A percentile compares a stretch with the other conserved stretches of the same genome.
These are phyloP conservation scores for Lophotis ruficrista DNA, from an alignment of 2,113 vertebrate genomes.

Conservation along the genomic window DNA sequence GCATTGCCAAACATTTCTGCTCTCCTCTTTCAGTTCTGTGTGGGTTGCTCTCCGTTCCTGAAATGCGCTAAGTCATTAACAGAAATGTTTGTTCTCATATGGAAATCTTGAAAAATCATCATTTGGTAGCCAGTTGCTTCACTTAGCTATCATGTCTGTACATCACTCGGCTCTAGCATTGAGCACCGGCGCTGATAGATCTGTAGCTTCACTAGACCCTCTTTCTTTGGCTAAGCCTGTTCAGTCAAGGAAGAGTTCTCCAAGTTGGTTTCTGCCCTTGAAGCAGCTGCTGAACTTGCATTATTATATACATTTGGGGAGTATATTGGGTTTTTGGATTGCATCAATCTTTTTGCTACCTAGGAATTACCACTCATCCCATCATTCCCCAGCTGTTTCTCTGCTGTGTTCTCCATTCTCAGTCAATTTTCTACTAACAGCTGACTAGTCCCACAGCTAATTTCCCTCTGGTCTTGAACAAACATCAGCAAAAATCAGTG, in stretches of 20 bases:
- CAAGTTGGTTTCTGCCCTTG: not conserved
- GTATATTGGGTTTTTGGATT: not conserved
- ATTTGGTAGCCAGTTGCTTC: not conserved
- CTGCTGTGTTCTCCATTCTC: slow-evolving; percentile 6
- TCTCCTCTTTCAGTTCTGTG: not conserved
- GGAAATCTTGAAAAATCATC: not conserved
- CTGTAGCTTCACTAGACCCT: not conserved
- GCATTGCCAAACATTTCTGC: not conserved
- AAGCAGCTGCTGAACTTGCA: not conserved
- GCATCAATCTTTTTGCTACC: not conserved
- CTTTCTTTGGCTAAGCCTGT: not conserved
- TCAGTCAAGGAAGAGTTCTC: not conserved
- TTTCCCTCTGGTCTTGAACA: slow-evolving; percentile 33
- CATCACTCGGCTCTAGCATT: not conserved
- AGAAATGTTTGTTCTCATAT: not conserved
- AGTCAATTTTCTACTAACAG: slow-evolving; percentile 30
- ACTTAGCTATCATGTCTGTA: not conserved
- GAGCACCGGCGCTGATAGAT: not conserved
- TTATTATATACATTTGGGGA: not conserved
- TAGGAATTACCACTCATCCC: slow-evolving; percentile 12
- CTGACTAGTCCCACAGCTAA: not conserved
- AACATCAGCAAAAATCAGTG: slow-evolving; percentile 38
- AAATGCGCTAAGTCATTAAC: not conserved
- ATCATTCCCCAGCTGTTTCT: slow-evolving; percentile 18
- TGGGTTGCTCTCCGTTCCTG: not conserved